Conservation (phyloP, 2,888 invertebrate species). For the Punctoribates punctum region DNA sequence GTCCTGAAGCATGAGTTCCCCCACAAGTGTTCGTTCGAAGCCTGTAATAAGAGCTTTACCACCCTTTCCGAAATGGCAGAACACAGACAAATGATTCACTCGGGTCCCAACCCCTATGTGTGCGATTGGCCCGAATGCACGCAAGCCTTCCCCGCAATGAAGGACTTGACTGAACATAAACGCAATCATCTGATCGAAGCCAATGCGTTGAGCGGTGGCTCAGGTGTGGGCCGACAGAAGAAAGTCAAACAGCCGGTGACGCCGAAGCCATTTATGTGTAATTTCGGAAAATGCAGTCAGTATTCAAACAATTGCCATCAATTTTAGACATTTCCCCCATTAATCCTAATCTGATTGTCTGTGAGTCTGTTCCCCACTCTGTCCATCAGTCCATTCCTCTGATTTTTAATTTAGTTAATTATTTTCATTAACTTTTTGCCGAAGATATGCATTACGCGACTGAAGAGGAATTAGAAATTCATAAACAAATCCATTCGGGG, state of each 20-base stretch:
- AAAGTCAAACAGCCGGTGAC: background rate
- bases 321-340: background rate
- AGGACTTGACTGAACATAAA: constrained; percentile 6
- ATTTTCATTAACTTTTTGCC: background rate
- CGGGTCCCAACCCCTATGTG: background rate
- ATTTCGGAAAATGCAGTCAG: constrained; percentile 22
- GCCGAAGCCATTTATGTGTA: background rate
- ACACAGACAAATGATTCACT: background rate
- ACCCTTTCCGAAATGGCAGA: constrained; percentile 18
- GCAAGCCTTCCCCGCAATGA: background rate
- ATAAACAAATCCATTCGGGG: constrained; percentile 23
- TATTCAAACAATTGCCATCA: background rate
- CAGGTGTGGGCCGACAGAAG: background rate
- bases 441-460: constrained; percentile 24
- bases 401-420: background rate
- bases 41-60: constrained; percentile 22
- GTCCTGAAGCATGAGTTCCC: constrained; percentile 31
- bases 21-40: constrained; percentile 23
- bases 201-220: background rate
- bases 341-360: background rate
- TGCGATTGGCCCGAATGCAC: constrained; percentile 24
- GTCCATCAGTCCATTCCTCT: background rate
- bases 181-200: background rate
- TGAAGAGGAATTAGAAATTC: constrained; percentile 9
- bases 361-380: background rate